These are phyloP conservation scores for Tethea ocularis DNA, from an alignment of 2,888 invertebrate species.

Conservation along the genomic window DNA sequence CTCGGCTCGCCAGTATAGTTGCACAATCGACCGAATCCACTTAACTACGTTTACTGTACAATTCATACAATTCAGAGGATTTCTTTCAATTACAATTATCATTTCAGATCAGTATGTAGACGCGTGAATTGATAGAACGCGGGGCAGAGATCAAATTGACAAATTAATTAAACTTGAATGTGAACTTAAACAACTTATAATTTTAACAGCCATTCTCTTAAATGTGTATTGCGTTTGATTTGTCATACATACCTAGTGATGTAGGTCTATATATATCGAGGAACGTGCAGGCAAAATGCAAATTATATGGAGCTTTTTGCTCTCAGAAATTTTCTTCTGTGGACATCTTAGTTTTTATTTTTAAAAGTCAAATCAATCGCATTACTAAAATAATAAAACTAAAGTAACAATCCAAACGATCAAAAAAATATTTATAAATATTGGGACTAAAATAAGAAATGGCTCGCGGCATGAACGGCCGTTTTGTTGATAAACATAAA, in stretches of 20 bases:
- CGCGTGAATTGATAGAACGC: slow-evolving; percentile 23
- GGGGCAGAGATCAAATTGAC: slow-evolving; percentile 36
- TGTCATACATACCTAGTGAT: neutral
- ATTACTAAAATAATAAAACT: slow-evolving; percentile 24
- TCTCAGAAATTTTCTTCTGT: too few relatives aligned
- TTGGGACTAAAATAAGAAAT: slow-evolving; percentile 46
- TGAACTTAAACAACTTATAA: slow-evolving; percentile 14
- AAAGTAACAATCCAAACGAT: slow-evolving; percentile 46
- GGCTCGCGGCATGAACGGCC: slow-evolving; percentile 34
- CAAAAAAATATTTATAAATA: slow-evolving; percentile 25
- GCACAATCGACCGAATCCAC: slow-evolving; percentile 55
- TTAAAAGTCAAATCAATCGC: slow-evolving; percentile 21
- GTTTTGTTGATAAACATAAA: slow-evolving; percentile 26
- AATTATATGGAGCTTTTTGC: neutral
- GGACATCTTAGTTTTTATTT: neutral
- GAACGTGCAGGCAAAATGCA: neutral
- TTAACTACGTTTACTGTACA: slow-evolving; percentile 42
- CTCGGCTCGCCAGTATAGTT: slow-evolving; percentile 57
- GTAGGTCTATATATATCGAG: neutral
- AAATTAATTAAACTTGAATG: neutral
- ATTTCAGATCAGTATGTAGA: slow-evolving; percentile 46
- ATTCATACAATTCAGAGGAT: slow-evolving; percentile 27
- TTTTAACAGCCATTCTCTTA: slow-evolving; percentile 41
- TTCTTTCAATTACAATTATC: slow-evolving; percentile 31
- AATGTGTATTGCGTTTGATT: slow-evolving; percentile 19